Percentiles rank a stretch among this genome's conserved stretches.
Evolutionary conservation across 2,797 vertebrate genomes (phyloP).

Genomic region (Cyclopterus lumpus): DNA sequence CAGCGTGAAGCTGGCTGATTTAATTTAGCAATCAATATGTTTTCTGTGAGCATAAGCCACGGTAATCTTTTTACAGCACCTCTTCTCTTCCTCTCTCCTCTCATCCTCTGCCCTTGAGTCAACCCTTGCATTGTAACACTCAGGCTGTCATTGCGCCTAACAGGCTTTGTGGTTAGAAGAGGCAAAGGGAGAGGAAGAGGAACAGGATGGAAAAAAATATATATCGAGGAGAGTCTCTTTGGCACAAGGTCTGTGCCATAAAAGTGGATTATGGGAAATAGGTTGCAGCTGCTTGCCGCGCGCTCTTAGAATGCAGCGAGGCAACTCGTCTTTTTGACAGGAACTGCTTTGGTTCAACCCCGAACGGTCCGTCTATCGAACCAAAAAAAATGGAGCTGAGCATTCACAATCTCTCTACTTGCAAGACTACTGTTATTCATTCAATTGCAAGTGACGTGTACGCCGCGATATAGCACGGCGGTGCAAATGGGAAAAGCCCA

Average conservation of each 20-base stretch:
- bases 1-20: slow-evolving; percentile 68
- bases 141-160: slow-evolving; percentile 63
- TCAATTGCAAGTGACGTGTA: slow-evolving; percentile 17
- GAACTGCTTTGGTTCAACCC: slow-evolving; percentile 42
- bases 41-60: slow-evolving; percentile 74
- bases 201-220: slow-evolving; percentile 61
- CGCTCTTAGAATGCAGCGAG: slow-evolving; percentile 54
- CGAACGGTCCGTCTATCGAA: slow-evolving; percentile 15
- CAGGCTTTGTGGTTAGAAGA: slow-evolving; percentile 64
- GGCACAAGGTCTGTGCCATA: slow-evolving; percentile 55
- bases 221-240: slow-evolving; percentile 57
- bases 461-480: not conserved
- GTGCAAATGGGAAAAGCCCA: not conserved
- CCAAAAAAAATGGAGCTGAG: slow-evolving; percentile 24
- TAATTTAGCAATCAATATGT: slow-evolving; percentile 82
- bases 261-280: slow-evolving; percentile 75
- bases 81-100: slow-evolving; percentile 54
- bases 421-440: slow-evolving; percentile 5
- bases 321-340: slow-evolving; percentile 56
- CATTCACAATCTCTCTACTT: not conserved
- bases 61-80: slow-evolving; percentile 78
- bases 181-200: slow-evolving; percentile 30
- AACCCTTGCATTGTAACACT: slow-evolving; percentile 49
- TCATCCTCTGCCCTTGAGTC: slow-evolving; percentile 70
- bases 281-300: slow-evolving; percentile 57